Base-by-base conservation (phyloP, 2,888 invertebrate species). In the Cantharis flavilabris region DNA sequence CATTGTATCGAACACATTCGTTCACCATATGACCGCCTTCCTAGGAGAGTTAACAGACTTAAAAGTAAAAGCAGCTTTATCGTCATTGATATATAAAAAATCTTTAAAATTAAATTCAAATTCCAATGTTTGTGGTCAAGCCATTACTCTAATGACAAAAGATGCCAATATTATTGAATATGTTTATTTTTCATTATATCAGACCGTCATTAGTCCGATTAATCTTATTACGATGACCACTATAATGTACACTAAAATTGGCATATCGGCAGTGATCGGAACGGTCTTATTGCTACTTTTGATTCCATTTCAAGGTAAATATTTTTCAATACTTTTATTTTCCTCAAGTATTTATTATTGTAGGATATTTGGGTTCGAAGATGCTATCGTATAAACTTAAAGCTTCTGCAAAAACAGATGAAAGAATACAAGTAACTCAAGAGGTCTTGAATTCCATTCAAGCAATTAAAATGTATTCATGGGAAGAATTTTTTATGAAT, bases 131-230 rank as follows among this genome's bases (percentile, higher is more conserved):
- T 95, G 92, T 83, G 97, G 88, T 87, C 84, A 86, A 80, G 83
- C 85, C 70, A 83, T 86, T 2, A 86, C 86, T 75, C 79, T 85
- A 30, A 74, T 97, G 79, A 95, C 96, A 0, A 96, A 96, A 73
- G 97, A 97, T 87, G 96, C 96, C 0, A 94, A 76, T 96, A 97
- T 87, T 96, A 97, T 87, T 91, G 94, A 88, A 93, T 94, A 16
- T 23, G n/a, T 67, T n/a, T 20, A 20, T n/a, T 67, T 67, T 3
- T 91, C 93, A 11, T 89, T 95, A 72, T 95, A 23, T 67, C 65
- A 67, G 13, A 67, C 65, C 13, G n/a, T 67, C 2, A n/a, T 96
- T 86, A 86, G 96, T 13, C 94, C 96, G 85, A 87, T 97, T 5
- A 93, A 96, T 86, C 92, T 94, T 26, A 84, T 92, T 0, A 90